Conservation (phyloP, 2,113 vertebrate species). For the Gallinago undulata region DNA sequence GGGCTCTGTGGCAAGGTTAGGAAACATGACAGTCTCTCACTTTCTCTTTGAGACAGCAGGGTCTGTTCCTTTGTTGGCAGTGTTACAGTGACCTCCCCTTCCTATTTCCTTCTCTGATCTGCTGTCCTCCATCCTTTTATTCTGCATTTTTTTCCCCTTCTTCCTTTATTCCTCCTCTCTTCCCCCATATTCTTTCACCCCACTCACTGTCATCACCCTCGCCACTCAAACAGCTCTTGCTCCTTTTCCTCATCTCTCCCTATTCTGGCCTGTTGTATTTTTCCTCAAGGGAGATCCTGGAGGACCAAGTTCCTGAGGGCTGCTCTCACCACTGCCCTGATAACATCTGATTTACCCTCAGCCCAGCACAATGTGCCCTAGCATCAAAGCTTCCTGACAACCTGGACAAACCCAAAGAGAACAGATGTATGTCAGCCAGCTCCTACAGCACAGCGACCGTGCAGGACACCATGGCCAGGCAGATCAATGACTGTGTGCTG, state of each 20-base stretch:
- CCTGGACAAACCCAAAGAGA: background rate
- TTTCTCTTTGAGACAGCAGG: background rate
- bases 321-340: background rate
- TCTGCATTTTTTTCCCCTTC: background rate
- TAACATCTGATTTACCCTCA: background rate
- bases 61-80: background rate
- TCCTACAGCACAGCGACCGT: background rate
- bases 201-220: background rate
- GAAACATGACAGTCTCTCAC: background rate
- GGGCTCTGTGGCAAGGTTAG: background rate
- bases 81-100: background rate
- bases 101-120: background rate
- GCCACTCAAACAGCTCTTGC: background rate
- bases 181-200: background rate
- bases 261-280: background rate
- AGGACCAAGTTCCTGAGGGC: background rate
- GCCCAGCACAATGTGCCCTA: background rate
- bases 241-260: background rate
- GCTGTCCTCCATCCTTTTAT: background rate
- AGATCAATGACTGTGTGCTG: background rate
- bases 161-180: background rate
- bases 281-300: background rate
- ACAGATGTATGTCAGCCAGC: background rate
- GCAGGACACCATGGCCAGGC: background rate
- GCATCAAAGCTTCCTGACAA: background rate